phyloP scores from a whole-genome alignment of 2,888 invertebrate species.

The Drosophila borealis region DNA sequence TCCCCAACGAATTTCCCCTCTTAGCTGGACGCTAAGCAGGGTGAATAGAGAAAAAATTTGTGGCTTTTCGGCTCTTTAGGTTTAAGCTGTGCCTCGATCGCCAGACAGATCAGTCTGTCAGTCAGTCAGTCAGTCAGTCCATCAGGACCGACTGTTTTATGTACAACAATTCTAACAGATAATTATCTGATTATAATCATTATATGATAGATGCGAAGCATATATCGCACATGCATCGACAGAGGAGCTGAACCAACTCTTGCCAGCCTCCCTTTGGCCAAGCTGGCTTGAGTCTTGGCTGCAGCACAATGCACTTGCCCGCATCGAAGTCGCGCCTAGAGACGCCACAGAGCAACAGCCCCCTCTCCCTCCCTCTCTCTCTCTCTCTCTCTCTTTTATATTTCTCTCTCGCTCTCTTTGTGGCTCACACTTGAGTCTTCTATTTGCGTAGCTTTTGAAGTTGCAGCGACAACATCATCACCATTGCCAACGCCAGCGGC shows the following conservation, averaged over 20 bases:
- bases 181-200: too few species aligned
- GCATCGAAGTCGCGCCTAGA: conserved; percentile 1
- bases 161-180: too few species aligned
- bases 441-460: conserved; percentile 78
- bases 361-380: conserved; percentile 36
- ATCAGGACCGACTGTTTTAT: too few species aligned
- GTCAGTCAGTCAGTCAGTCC: too few species aligned
- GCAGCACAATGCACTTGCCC: background rate
- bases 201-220: background rate
- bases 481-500: conserved; percentile 36
- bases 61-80: too few species aligned
- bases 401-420: conserved; percentile 42
- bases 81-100: too few species aligned
- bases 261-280: background rate
- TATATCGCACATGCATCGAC: background rate
- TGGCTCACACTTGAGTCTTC: conserved; percentile 23
- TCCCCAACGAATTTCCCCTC: too few species aligned
- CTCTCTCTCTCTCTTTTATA: background rate
- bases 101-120: too few species aligned
- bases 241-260: background rate
- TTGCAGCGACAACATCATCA: conserved; percentile 77
- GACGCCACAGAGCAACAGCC: conserved; percentile 29
- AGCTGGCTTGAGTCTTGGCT: background rate
- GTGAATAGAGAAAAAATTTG: too few species aligned
- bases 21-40: too few species aligned